Conservation (phyloP, 2,113 vertebrate species). For the Ellobius talpinus region DNA sequence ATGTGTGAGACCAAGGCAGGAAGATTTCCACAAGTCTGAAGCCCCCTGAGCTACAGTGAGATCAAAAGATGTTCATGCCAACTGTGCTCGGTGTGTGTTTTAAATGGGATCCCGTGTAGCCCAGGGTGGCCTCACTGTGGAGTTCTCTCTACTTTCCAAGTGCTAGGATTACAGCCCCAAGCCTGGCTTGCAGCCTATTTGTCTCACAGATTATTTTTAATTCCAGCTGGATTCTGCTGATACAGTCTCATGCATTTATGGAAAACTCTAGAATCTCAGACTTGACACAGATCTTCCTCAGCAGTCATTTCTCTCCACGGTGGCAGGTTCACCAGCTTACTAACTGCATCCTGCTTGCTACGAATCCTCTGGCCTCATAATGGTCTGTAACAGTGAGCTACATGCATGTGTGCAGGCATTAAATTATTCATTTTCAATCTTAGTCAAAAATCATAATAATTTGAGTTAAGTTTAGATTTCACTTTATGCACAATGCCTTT, state of each 20-base stretch:
- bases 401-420: background rate
- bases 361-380: background rate
- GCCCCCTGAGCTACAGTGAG: background rate
- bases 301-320: background rate
- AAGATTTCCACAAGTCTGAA: background rate
- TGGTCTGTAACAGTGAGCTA: background rate
- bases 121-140: background rate
- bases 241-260: background rate
- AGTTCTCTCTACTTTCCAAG: background rate
- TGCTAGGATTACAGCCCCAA: background rate
- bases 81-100: background rate
- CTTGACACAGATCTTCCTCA: background rate
- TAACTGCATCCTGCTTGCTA: background rate
- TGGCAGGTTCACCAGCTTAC: background rate
- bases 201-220: conserved; percentile 2
- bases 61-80: too few species aligned
- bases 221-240: background rate
- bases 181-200: background rate
- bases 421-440: background rate
- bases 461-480: background rate
- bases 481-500: background rate
- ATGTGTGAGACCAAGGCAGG: background rate
- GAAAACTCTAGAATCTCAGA: background rate
- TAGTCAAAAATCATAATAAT: background rate
- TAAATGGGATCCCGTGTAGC: background rate